Evolutionary conservation across 2,113 vertebrate genomes (phyloP), one percentile per base, ranked within the genome.

Genomic region (Tetrao urogallus): DNA sequence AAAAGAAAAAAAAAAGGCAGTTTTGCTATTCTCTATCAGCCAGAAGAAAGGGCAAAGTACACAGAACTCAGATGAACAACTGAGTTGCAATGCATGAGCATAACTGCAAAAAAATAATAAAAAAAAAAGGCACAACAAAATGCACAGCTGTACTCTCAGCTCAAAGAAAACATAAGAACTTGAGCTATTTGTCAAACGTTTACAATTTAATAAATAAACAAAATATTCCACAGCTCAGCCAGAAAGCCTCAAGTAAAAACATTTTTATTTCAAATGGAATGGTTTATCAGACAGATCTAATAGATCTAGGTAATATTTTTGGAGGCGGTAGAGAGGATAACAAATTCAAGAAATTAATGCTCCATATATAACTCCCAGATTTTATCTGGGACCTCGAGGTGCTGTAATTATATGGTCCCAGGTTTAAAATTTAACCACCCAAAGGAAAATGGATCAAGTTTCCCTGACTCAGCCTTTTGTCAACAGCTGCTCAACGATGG

Each of bases 181-280:
- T 91, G 75, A 96, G 92, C 82, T 96, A 96, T 97, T 96, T 96
- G 90, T 95, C 97, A 96, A 97, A 90, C 86, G 89, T 94, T 95
- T 95, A 94, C 38, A 97, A 94, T 93, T 89, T 83, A 83, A 94
- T 97, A 97, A 97, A 96, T 85, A 95, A 67, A 84, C 48, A 72
- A 91, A 96, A 92, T 93, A 95, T 89, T 96, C 76, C 61, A 86
- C 91, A 95, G 92, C 92, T 95, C 87, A 95, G 91, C 79, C 96
- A 96, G 90, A 92, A 97, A 91, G 92, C 92, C 89, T 93, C 80
- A 94, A 88, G 75, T 86, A 88, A 96, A 96, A 88, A 67, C 34
- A 69, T 83, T 88, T 84, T 76, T 75, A 82, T 82, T 93, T 88
- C 82, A 85, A 89, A 56, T 32, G 12, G 63, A 92, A 81, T 1